These are phyloP conservation scores for Siniperca knerii DNA, from an alignment of 2,113 vertebrate genomes.

Conservation along the genomic window DNA sequence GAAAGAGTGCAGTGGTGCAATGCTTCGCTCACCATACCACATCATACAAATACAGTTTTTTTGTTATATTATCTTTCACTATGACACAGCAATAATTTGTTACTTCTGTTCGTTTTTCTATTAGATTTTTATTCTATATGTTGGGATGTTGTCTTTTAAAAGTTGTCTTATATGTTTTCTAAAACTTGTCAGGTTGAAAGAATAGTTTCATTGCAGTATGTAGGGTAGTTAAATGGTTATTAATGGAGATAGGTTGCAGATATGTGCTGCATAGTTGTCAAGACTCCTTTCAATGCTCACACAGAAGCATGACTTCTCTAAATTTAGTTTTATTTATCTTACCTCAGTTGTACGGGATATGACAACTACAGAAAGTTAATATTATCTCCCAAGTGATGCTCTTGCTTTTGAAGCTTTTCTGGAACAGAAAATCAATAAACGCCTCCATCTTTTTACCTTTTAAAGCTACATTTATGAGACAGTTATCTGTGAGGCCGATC, in stretches of 20 bases:
- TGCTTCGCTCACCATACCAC: neutral
- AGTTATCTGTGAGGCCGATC: conserved; percentile 4
- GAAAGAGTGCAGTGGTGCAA: neutral
- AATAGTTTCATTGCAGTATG: neutral
- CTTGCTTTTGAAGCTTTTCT: conserved; percentile 45
- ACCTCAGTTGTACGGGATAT: neutral
- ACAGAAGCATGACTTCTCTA: conserved; percentile 16
- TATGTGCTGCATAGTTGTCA: neutral
- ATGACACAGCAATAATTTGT: neutral
- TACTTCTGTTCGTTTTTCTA: neutral
- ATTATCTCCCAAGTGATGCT: conserved; percentile 16
- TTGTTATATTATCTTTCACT: neutral
- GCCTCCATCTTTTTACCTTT: conserved; percentile 15
- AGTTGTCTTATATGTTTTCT: neutral
- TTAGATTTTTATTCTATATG: neutral
- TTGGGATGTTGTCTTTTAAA: neutral
- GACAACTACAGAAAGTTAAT: conserved; percentile 18
- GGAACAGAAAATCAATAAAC: neutral
- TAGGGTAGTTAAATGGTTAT: neutral
- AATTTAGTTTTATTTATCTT: conserved; percentile 45
- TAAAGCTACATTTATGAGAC: conserved; percentile 21
- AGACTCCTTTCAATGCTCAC: neutral
- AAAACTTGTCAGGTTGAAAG: neutral
- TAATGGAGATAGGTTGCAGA: neutral
- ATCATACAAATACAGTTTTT: neutral